phyloP scores from a whole-genome alignment of 2,113 vertebrate species.

The Micromys minutus region DNA sequence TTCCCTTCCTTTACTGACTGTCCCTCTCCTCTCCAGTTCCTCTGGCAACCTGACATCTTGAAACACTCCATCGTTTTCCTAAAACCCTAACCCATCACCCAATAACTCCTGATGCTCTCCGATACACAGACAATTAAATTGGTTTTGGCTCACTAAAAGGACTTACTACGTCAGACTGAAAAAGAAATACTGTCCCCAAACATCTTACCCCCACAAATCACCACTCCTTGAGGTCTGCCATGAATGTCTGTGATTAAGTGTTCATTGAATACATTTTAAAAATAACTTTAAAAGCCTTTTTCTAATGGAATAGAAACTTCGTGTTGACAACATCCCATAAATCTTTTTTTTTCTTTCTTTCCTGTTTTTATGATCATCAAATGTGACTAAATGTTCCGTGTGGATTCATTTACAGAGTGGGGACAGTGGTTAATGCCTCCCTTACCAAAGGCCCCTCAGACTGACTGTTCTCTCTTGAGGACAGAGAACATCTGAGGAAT shows the following conservation, averaged over 20 bases:
- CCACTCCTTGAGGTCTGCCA: not conserved
- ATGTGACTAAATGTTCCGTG: not conserved
- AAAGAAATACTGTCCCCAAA: slow-evolving; percentile 46
- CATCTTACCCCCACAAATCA: slow-evolving; percentile 37
- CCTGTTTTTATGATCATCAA: not conserved
- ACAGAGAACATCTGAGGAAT: not conserved
- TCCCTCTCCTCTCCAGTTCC: not conserved
- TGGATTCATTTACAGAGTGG: not conserved
- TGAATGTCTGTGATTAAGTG: slow-evolving; percentile 44
- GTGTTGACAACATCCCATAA: not conserved
- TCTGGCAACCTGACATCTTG: slow-evolving; percentile 13
- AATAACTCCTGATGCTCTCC: not conserved
- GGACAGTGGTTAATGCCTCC: not conserved
- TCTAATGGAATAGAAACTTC: slow-evolving; percentile 23
- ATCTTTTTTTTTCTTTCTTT: not conserved
- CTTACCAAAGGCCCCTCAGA: not conserved
- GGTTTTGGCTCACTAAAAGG: not conserved
- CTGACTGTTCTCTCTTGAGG: not conserved
- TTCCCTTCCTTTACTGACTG: not conserved
- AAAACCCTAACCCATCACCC: not conserved
- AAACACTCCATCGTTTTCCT: not conserved
- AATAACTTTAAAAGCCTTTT: not conserved
- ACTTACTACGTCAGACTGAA: slow-evolving; percentile 44
- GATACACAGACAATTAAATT: slow-evolving; percentile 42
- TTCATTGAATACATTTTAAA: not conserved